These are phyloP conservation scores for Eupithecia tripunctaria DNA, from an alignment of 2,888 invertebrate genomes.

Conservation along the genomic window DNA sequence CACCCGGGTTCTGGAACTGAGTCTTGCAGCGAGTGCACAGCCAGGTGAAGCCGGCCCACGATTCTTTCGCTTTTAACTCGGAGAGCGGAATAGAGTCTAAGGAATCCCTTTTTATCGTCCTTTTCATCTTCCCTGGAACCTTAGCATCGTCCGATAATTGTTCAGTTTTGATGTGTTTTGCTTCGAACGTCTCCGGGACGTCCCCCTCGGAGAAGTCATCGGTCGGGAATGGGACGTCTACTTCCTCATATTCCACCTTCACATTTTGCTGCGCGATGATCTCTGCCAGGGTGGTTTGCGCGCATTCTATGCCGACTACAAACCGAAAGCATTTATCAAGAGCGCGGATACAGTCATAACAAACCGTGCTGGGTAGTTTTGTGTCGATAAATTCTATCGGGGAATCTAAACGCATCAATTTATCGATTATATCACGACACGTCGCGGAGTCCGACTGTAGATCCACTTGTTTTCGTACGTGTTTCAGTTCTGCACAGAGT, in stretches of 20 bases:
- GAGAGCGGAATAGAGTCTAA: slow-evolving; percentile 53
- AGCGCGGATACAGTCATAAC: slow-evolving; percentile 58
- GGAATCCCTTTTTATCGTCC: slow-evolving; percentile 21
- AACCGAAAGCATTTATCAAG: slow-evolving; percentile 65
- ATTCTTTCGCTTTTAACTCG: slow-evolving; percentile 59
- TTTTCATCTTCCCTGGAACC: slow-evolving; percentile 8
- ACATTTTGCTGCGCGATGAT: slow-evolving; percentile 7
- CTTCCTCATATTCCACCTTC: slow-evolving; percentile 20
- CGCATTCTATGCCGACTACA: slow-evolving; percentile 51
- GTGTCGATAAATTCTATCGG: slow-evolving; percentile 53
- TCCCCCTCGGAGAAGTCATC: slow-evolving; percentile 12
- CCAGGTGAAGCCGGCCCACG: slow-evolving; percentile 70
- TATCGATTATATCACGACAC: slow-evolving; percentile 46
- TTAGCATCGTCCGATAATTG: background rate
- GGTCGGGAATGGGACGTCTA: slow-evolving; percentile 3
- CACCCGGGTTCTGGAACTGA: slow-evolving; percentile 59
- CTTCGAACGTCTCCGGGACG: background rate
- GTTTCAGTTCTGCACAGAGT: slow-evolving; percentile 63
- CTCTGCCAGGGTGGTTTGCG: slow-evolving; percentile 17
- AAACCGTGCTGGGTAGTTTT: slow-evolving; percentile 61
- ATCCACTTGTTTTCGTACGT: slow-evolving; percentile 56
- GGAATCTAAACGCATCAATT: slow-evolving; percentile 52
- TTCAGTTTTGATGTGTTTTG: slow-evolving; percentile 20
- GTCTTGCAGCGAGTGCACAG: slow-evolving; percentile 66
- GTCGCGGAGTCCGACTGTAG: slow-evolving; percentile 51